phyloP scores from a whole-genome alignment of 2,888 invertebrate genomes.

The Ferrisia virgata region DNA sequence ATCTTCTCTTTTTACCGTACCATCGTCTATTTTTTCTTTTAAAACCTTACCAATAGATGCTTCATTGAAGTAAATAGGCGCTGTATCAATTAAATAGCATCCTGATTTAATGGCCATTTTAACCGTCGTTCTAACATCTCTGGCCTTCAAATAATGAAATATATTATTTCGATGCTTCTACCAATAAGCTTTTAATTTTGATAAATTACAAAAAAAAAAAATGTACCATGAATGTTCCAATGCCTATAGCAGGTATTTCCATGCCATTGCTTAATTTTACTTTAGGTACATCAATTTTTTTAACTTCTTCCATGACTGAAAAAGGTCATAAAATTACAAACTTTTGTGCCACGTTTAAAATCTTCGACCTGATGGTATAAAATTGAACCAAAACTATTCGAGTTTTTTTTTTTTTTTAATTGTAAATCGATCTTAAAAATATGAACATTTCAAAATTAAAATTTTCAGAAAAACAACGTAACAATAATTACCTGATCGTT shows the following conservation, averaged over 20 bases:
- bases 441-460: neutral
- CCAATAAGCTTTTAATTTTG: too few species aligned
- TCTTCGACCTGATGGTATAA: too few species aligned
- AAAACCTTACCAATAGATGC: constrained; percentile 67
- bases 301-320: neutral
- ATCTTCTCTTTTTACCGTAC: constrained; percentile 66
- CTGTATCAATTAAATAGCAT: constrained; percentile 74
- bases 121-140: neutral
- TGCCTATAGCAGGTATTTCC: constrained; percentile 16
- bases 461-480: neutral
- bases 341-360: neutral
- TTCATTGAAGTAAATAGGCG: constrained; percentile 68
- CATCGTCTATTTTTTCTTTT: constrained; percentile 62
- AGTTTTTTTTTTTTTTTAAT: too few species aligned
- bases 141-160: neutral
- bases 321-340: neutral
- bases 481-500: neutral
- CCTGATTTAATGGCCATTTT: constrained; percentile 67
- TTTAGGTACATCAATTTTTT: neutral
- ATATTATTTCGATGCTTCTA: too few species aligned
- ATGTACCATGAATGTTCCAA: constrained; percentile 27
- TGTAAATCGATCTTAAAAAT: too few species aligned
- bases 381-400: too few species aligned
- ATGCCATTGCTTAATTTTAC: constrained; percentile 28
- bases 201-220: too few species aligned